A percentile compares a stretch with the other conserved stretches of the same genome.
Evolutionary conservation across 2,113 vertebrate species (phyloP).

Genomic region (Ailuropoda melanoleuca): DNA sequence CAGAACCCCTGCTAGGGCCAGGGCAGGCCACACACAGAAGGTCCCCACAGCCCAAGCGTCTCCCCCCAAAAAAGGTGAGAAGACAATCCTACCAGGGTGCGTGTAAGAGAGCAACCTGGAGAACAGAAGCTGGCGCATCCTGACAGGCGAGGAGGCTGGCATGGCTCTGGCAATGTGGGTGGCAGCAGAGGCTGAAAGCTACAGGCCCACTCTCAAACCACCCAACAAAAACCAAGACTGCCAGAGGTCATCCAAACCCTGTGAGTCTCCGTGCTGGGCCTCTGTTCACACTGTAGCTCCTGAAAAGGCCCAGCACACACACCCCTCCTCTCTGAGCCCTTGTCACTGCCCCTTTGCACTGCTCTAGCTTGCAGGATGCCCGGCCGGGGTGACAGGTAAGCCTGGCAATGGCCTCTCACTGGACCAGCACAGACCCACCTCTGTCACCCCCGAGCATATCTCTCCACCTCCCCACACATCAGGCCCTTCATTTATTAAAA

Average conservation of each 20-base stretch:
- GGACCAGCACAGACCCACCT: neutral
- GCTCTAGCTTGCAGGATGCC: neutral
- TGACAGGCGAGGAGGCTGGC: neutral
- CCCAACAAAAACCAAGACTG: neutral
- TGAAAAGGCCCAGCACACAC: neutral
- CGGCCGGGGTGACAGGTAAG: fast-evolving
- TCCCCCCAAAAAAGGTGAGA: neutral
- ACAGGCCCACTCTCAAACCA: neutral
- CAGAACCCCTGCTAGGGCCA: neutral
- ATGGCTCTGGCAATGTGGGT: neutral
- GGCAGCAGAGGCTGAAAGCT: neutral
- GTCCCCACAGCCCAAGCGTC: neutral
- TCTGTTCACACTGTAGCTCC: neutral
- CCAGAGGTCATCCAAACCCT: neutral
- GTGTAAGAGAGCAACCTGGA: neutral
- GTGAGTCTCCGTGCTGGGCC: fast-evolving
- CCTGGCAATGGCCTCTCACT: neutral
- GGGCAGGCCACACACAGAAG: neutral
- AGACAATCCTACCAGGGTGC: neutral
- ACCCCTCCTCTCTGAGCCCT: neutral
- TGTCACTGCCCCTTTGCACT: neutral
- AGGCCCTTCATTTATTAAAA: neutral
- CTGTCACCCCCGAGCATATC: neutral
- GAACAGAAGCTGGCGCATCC: neutral
- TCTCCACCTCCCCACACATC: neutral